Percentiles rank a stretch among this genome's conserved stretches.
Evolutionary conservation across 2,888 invertebrate species (phyloP).

Genomic region (Lasiommata megera): DNA sequence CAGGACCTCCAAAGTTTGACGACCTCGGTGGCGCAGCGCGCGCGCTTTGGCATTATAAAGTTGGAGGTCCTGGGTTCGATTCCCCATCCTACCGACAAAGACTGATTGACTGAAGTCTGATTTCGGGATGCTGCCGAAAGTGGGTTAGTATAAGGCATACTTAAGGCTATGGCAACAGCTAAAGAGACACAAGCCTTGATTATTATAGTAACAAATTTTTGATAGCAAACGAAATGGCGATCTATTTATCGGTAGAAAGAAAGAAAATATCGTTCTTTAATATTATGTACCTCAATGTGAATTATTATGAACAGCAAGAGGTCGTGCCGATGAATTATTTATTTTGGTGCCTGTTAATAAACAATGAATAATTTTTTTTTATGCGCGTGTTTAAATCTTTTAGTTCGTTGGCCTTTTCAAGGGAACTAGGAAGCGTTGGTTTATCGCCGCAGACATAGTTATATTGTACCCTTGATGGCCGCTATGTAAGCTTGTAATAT

Average conservation of each 20-base stretch:
- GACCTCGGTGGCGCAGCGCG: no score
- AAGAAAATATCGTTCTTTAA: background rate
- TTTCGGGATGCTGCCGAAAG: no score
- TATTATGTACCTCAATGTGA: background rate
- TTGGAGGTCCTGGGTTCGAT: no score
- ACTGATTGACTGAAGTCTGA: no score
- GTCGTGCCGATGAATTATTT: background rate
- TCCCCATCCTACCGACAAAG: no score
- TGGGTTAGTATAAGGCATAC: no score
- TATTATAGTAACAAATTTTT: no score
- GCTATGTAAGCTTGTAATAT: constrained; percentile 27
- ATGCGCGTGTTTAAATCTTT: constrained; percentile 52
- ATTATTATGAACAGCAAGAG: background rate
- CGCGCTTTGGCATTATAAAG: no score
- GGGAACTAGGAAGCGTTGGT: constrained; percentile 62
- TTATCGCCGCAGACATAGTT: constrained; percentile 47
- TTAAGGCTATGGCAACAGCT: no score
- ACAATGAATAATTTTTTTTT: background rate
- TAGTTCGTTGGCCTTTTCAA: constrained; percentile 52
- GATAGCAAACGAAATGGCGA: no score
- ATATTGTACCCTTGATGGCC: constrained; percentile 42
- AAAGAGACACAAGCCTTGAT: no score
- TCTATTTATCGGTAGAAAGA: background rate
- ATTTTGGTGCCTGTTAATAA: background rate
- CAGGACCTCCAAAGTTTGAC: no score